Conservation (phyloP, 2,113 vertebrate genomes). For the Bufo gargarizans region DNA sequence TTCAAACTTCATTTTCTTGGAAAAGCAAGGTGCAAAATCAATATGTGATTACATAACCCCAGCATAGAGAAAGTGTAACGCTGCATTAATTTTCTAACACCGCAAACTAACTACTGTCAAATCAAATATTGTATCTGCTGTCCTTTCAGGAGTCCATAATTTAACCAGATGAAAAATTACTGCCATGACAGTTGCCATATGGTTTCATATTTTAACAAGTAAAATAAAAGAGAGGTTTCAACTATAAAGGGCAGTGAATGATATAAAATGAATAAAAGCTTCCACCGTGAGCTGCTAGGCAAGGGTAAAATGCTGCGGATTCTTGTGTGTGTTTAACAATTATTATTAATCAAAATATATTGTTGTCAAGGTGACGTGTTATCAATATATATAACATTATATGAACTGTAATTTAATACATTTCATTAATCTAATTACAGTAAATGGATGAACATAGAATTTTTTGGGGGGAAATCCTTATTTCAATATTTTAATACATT, state of each 20-base stretch:
- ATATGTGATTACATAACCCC: slow-evolving; percentile 31
- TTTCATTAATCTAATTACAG: neutral
- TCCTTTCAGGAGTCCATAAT: slow-evolving; percentile 59
- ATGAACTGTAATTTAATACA: neutral
- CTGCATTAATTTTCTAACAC: slow-evolving; percentile 57
- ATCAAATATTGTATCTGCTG: slow-evolving; percentile 59
- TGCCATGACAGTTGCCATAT: slow-evolving; percentile 36
- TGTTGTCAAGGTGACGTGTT: neutral
- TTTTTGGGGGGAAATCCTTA: neutral
- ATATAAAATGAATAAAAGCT: slow-evolving; percentile 1
- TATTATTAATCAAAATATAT: neutral
- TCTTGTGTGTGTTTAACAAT: neutral
- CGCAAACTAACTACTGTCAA: slow-evolving; percentile 45
- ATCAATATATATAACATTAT: neutral
- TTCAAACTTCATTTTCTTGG: neutral
- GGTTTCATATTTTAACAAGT: slow-evolving; percentile 59
- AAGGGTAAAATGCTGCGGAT: neutral
- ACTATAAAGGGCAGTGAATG: slow-evolving; percentile 19
- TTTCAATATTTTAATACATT: no score
- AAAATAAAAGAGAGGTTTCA: slow-evolving; percentile 52
- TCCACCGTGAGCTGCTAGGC: neutral
- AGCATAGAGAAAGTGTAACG: slow-evolving; percentile 19
- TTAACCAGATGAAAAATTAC: slow-evolving; percentile 57
- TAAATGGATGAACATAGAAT: neutral
- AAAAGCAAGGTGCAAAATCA: slow-evolving; percentile 49